Percentiles rank a stretch among this genome's conserved stretches.
Evolutionary conservation across 2,888 invertebrate species (phyloP).

Genomic region (Oligia latruncula): DNA sequence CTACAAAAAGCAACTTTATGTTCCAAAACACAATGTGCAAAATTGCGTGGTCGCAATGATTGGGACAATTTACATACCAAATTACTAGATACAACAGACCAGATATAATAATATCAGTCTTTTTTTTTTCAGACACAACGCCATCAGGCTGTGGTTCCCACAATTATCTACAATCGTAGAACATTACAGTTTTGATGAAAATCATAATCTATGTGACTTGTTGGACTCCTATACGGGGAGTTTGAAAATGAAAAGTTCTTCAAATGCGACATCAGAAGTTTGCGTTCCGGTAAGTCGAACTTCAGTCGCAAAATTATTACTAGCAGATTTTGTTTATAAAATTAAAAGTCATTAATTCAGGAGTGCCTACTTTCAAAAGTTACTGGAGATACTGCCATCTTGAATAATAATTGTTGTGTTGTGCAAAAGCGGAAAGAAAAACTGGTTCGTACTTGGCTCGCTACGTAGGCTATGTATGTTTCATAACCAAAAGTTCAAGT

Average conservation of each 20-base stretch:
- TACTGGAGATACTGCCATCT: background rate
- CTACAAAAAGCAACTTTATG: background rate
- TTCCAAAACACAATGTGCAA: background rate
- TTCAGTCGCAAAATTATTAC: background rate
- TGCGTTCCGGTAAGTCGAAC: slow-evolving; percentile 75
- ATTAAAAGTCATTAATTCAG: background rate
- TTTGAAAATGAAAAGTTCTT: slow-evolving; percentile 58
- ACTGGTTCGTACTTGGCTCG: background rate
- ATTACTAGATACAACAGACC: slow-evolving; percentile 39
- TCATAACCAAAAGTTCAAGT: background rate
- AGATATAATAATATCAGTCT: slow-evolving; percentile 30
- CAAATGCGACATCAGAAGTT: slow-evolving; percentile 51
- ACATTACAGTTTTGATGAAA: slow-evolving; percentile 67
- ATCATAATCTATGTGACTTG: slow-evolving; percentile 72
- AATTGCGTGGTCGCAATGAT: background rate
- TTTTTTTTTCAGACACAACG: slow-evolving; percentile 72
- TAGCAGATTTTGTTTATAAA: background rate
- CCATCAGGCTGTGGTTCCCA: slow-evolving; percentile 77
- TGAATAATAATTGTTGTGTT: too few species aligned
- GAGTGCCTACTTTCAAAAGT: background rate
- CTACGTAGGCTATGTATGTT: background rate
- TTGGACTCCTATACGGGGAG: slow-evolving; percentile 72
- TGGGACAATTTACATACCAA: slow-evolving; percentile 33
- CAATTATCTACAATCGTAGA: slow-evolving; percentile 79
- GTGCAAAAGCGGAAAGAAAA: background rate